phyloP scores from a whole-genome alignment of 2,888 invertebrate species.

The Crossocerus cetratus region DNA sequence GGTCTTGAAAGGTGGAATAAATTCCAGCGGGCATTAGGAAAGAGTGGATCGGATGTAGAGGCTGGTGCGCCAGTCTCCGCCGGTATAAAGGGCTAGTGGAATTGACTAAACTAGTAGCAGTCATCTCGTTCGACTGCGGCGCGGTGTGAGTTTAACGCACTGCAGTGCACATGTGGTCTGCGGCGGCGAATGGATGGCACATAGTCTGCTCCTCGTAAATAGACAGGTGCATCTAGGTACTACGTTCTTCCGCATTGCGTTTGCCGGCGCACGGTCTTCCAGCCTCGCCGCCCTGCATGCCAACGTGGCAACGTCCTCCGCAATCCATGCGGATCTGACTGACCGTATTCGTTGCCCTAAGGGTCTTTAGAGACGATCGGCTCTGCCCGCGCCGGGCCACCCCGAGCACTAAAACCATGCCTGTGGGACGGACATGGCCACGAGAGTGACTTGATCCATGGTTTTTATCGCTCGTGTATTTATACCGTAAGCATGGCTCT shows the following conservation, averaged over 20 bases:
- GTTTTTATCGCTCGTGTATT: too few species aligned
- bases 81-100: constrained; percentile 13
- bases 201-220: constrained; percentile 1
- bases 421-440: too few species aligned
- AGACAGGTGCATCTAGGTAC: not conserved
- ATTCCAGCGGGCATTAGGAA: not conserved
- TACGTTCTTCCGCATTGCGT: constrained; percentile 5
- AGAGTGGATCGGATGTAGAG: constrained; percentile 13
- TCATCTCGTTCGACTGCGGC: constrained; percentile 17
- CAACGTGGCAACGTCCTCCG: too few species aligned
- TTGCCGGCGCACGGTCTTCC: not conserved
- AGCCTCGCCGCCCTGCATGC: too few species aligned
- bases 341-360: too few species aligned
- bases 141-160: not conserved
- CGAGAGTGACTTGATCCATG: too few species aligned
- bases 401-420: too few species aligned
- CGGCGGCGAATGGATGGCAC: not conserved
- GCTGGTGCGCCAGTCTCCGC: not conserved
- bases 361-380: too few species aligned
- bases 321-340: too few species aligned
- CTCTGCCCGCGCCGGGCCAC: too few species aligned
- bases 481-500: too few species aligned
- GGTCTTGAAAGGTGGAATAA: not conserved
- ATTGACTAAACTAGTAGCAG: constrained; percentile 16
- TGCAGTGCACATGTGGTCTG: not conserved